A percentile compares a stretch with the other conserved stretches of the same genome.
phyloP scores from a whole-genome alignment of 1,140 invertebrate species.

The Scylla paramamosain region DNA sequence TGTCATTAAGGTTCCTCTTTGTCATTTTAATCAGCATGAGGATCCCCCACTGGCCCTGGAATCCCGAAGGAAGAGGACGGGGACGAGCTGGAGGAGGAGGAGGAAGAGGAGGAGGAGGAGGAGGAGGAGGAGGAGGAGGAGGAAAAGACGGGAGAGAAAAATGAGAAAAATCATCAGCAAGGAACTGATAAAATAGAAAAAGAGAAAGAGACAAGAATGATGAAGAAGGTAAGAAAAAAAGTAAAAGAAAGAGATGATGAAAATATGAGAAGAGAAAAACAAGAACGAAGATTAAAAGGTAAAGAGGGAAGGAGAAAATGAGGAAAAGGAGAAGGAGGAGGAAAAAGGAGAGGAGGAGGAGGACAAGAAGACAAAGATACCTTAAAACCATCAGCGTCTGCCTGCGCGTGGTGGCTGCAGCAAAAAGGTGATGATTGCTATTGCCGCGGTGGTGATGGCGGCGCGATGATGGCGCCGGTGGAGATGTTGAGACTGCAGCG shows the following conservation, averaged over 20 bases:
- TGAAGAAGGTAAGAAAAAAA: too few species aligned
- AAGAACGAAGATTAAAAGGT: too few species aligned
- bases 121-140: neutral
- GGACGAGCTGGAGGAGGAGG: neutral
- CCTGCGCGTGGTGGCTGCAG: too few species aligned
- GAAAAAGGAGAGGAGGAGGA: neutral
- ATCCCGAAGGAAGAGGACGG: neutral
- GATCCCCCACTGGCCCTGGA: slow-evolving; percentile 31
- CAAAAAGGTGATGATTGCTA: too few species aligned
- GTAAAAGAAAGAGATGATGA: too few species aligned
- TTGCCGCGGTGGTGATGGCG: too few species aligned
- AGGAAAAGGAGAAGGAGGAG: neutral
- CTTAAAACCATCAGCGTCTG: neutral
- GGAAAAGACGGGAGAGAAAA: neutral
- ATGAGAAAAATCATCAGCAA: neutral
- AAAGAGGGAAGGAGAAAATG: neutral
- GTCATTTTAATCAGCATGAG: slow-evolving; percentile 53
- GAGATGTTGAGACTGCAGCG: too few species aligned
- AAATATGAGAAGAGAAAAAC: too few species aligned
- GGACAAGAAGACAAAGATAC: neutral
- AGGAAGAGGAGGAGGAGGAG: slow-evolving; percentile 4
- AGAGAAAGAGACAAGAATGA: too few species aligned
- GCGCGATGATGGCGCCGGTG: too few species aligned
- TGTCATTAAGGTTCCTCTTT: slow-evolving; percentile 40
- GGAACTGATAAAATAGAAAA: too few species aligned